Conservation (phyloP, 2,888 invertebrate species). For the Thelaira solivaga region DNA sequence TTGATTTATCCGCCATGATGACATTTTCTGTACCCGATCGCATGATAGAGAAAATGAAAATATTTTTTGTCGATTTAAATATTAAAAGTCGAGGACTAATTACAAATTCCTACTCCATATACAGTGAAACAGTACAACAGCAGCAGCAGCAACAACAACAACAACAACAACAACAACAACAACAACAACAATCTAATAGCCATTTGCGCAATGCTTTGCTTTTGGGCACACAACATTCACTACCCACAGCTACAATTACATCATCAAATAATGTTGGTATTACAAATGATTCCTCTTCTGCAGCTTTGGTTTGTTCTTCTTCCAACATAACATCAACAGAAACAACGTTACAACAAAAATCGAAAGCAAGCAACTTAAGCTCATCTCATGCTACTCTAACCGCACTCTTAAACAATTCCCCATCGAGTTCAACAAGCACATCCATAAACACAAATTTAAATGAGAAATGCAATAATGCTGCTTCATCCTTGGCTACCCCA, state of each 20-base stretch:
- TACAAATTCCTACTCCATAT: conserved; percentile 73
- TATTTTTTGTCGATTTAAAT: conserved; percentile 75
- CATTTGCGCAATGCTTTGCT: conserved; percentile 74
- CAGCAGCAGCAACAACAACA: conserved; percentile 37
- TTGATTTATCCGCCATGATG: conserved; percentile 74
- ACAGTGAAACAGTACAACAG: conserved; percentile 43
- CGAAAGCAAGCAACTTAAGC: conserved; percentile 72
- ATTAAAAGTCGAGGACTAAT: conserved; percentile 76
- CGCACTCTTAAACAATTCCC: conserved; percentile 73
- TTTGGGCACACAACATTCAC: conserved; percentile 68
- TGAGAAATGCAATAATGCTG: conserved; percentile 40
- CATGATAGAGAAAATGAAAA: conserved; percentile 81
- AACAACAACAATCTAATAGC: conserved; percentile 66
- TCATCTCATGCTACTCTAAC: conserved; percentile 77
- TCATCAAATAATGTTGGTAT: conserved; percentile 22
- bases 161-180: conserved; percentile 50
- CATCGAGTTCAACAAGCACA: conserved; percentile 50
- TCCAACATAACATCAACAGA: conserved; percentile 51
- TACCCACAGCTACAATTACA: background rate
- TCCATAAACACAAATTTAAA: conserved; percentile 4
- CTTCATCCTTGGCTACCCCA: conserved; percentile 20
- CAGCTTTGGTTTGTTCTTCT: conserved; percentile 14
- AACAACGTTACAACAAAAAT: conserved; percentile 45
- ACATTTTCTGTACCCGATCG: conserved; percentile 80
- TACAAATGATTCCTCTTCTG: conserved; percentile 53